phyloP scores from a whole-genome alignment of 2,113 vertebrate genomes.

The Colistium nudipinnis region DNA sequence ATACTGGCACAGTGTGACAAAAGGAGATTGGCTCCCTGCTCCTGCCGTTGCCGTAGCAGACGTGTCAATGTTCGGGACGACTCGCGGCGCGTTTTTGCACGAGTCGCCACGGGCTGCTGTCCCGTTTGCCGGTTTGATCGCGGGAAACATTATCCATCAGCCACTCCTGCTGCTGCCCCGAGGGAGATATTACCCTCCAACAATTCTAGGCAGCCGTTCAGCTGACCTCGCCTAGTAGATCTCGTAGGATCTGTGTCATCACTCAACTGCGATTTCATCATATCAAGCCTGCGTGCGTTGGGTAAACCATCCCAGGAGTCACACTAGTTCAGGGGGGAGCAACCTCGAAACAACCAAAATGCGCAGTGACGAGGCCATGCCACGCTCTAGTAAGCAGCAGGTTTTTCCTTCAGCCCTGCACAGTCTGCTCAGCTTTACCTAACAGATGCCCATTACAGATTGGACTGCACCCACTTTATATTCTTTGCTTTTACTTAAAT shows the following conservation, averaged over 20 bases:
- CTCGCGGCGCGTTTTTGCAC: slow-evolving; percentile 38
- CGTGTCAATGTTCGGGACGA: no score
- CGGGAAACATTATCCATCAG: slow-evolving; percentile 50
- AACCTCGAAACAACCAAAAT: neutral
- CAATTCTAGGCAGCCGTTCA: slow-evolving; percentile 25
- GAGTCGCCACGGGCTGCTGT: slow-evolving; percentile 42
- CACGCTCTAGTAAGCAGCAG: neutral
- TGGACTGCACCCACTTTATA: slow-evolving; percentile 1
- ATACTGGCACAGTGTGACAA: no score
- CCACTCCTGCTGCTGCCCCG: slow-evolving; percentile 26
- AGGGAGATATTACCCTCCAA: slow-evolving; percentile 53
- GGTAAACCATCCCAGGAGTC: neutral
- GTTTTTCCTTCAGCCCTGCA: slow-evolving; percentile 10
- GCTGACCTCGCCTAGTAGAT: slow-evolving; percentile 24
- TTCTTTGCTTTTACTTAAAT: slow-evolving; percentile 11
- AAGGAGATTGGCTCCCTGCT: no score
- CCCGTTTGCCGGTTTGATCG: slow-evolving; percentile 41
- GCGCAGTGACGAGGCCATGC: slow-evolving; percentile 11
- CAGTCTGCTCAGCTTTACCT: slow-evolving; percentile 31
- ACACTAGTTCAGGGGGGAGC: slow-evolving; percentile 10
- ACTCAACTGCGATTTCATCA: slow-evolving; percentile 24
- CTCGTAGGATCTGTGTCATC: slow-evolving; percentile 20
- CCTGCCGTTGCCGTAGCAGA: no score
- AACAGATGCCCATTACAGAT: slow-evolving; percentile 9
- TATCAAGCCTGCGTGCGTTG: slow-evolving; percentile 28